phyloP scores from a whole-genome alignment of 2,888 invertebrate species.

The Molorchus minor region DNA sequence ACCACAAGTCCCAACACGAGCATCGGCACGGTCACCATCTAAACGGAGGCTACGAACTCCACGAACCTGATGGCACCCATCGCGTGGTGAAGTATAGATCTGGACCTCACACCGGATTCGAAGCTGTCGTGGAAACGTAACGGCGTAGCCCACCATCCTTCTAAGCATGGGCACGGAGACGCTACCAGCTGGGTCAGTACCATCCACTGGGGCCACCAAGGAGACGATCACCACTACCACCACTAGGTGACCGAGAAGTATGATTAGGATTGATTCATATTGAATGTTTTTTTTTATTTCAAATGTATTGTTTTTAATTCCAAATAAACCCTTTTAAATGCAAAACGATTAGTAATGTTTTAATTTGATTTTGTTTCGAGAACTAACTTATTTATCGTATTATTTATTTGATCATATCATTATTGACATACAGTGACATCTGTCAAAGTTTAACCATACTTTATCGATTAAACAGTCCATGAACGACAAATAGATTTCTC shows the following conservation, averaged over 20 bases:
- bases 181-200: slow-evolving; percentile 38
- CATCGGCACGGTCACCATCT: slow-evolving; percentile 57
- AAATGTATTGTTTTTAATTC: too few species aligned
- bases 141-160: slow-evolving; percentile 50
- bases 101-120: slow-evolving; percentile 48
- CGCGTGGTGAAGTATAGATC: slow-evolving; percentile 57
- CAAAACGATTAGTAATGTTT: too few species aligned
- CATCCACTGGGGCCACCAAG: slow-evolving; percentile 44
- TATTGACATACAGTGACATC: too few species aligned
- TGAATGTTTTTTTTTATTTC: too few species aligned
- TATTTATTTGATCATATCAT: too few species aligned
- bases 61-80: slow-evolving; percentile 58
- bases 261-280: background rate
- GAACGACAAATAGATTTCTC: too few species aligned
- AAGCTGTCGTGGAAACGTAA: slow-evolving; percentile 48
- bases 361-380: too few species aligned
- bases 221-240: slow-evolving; percentile 6
- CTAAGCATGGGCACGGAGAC: slow-evolving; percentile 34
- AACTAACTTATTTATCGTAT: too few species aligned
- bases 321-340: too few species aligned
- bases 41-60: slow-evolving; percentile 55
- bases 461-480: too few species aligned
- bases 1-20: slow-evolving; percentile 57
- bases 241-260: background rate
- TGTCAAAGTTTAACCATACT: too few species aligned